Percentiles rank a stretch among this genome's conserved stretches.
These are phyloP conservation scores for Lamproptera curius DNA, from an alignment of 2,888 invertebrate genomes.

Conservation along the genomic window DNA sequence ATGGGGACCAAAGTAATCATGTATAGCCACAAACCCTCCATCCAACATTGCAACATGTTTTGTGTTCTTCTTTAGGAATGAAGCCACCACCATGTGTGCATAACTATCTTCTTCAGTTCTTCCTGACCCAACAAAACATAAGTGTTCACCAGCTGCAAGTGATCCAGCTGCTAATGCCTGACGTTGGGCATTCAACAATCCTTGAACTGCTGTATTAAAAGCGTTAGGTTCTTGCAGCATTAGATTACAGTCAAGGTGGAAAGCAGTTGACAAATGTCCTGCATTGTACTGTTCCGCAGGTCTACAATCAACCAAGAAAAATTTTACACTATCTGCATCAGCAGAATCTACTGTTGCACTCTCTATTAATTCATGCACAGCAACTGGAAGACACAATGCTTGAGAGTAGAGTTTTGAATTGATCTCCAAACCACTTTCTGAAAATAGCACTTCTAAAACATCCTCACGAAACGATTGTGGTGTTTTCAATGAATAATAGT, in stretches of 20 bases:
- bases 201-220: slow-evolving; percentile 96
- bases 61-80: slow-evolving; percentile 95
- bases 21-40: slow-evolving; percentile 93
- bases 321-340: slow-evolving; percentile 84
- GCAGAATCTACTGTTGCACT: slow-evolving; percentile 83
- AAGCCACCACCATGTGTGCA: slow-evolving; percentile 98
- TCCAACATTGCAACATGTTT: slow-evolving; percentile 94
- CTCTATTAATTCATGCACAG: slow-evolving; percentile 94
- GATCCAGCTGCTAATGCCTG: slow-evolving; percentile 93
- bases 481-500: slow-evolving; percentile 95
- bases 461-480: slow-evolving; percentile 95
- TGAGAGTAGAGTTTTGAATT: slow-evolving; percentile 84
- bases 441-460: slow-evolving; percentile 82
- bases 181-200: slow-evolving; percentile 91
- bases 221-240: slow-evolving; percentile 98
- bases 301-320: slow-evolving; percentile 98
- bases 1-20: slow-evolving; percentile 89
- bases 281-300: slow-evolving; percentile 98
- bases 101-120: slow-evolving; percentile 96
- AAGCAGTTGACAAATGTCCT: slow-evolving; percentile 97
- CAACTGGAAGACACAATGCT: slow-evolving; percentile 97
- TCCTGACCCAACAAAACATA: slow-evolving; percentile 96
- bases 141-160: slow-evolving; percentile 90
- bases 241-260: slow-evolving; percentile 97
- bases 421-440: slow-evolving; percentile 74